Base-by-base conservation (phyloP, 2,888 invertebrate genomes). In the Drosophila paranaensis region DNA sequence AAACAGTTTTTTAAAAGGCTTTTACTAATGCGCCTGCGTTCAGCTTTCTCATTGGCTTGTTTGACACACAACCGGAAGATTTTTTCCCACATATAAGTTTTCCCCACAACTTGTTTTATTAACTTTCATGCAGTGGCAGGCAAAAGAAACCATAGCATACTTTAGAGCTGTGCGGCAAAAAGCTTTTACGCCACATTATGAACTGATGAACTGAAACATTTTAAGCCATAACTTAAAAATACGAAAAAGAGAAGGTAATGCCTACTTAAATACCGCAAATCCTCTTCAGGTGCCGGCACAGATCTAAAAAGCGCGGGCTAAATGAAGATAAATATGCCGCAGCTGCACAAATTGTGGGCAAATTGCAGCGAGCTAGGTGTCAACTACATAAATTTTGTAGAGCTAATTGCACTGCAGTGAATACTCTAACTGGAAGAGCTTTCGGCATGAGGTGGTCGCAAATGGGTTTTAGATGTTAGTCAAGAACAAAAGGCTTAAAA, bases 171-270 rank as follows among this genome's bases (percentile, higher is more conserved):
- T n/a, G 45, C 50, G 57, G 51, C 54, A 74, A 68, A 66, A 66
- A 55, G 40, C 54, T 66, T 54, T 55, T 66, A 58, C 30, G 79
- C 71, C 57, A 51, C 79, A 43, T 40, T 66, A 46, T 40, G 27
- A 48, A 16, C 27, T 46, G 51, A 64, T 67, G 55, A 75, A 57
- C 72, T 77, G 54, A 67, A 82, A 73, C 64, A 73, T 77, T 85
- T 79, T 86, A 80, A 82, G 87, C 83, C 81, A 82, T 82, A 74
- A 86, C 83, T 88, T 83, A 77, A 74, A n/a, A 61, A 25, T 48
- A 35, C 48, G 37, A 46, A 48, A 57, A 46, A 43, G 3, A 6
- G 11, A 20, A 1, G 13, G 35, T 54, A 43, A 76, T 74, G 45
- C 14, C 86, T 82, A 80, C 88, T 86, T 86, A 88, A 86, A 77